Base-by-base conservation (phyloP, 2,113 vertebrate genomes). In the Hassar affinis region DNA sequence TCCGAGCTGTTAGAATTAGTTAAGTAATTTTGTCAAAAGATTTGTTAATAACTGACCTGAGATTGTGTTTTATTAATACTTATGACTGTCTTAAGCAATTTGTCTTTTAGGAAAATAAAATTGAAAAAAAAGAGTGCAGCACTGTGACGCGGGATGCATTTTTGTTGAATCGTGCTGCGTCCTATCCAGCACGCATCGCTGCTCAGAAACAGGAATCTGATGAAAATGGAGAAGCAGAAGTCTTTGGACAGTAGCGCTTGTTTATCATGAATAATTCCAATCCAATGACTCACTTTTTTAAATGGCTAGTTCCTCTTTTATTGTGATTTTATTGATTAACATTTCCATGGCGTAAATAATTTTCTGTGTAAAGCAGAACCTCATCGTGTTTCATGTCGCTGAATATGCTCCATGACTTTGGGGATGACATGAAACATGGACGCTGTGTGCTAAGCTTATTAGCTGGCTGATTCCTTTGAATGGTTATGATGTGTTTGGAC, bases 11-110 rank as follows among this genome's bases (percentile, higher is more conserved):
- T 66, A 62, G 68, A 27, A 62, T 51, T 33, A 27, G 59, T 49
- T 3, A 35, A 56, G 12, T 78, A 7, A 25, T 52, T 72, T 80
- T 56, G 61, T 80, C n/a, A 66, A 76, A 77, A 81, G 42, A 78
- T 81, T 78, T 77, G 35, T 84, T 81, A 64, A 81, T 78, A 75
- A 75, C 54, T 57, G 62, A 78, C 15, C 47, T 56, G 57, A 81
- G 61, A 64, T 49, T 27, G 69, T 49, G 45, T 68, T 71, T 81
- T 69, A 72, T 79, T 59, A 79, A 83, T 35, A 30, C 56, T 11
- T 52, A 42, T 6, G 56, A 76, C 20, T 35, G 71, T 82, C 52
- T 27, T 59, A 72, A 14, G 18, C 47, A 11, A 66, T 66, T n/a
- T 15, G 10, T 78, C 72, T 78, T 82, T 78, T 56, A 72, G 74